Evolutionary conservation across 2,888 invertebrate genomes (phyloP).

Genomic region (Heliothis peltigera): DNA sequence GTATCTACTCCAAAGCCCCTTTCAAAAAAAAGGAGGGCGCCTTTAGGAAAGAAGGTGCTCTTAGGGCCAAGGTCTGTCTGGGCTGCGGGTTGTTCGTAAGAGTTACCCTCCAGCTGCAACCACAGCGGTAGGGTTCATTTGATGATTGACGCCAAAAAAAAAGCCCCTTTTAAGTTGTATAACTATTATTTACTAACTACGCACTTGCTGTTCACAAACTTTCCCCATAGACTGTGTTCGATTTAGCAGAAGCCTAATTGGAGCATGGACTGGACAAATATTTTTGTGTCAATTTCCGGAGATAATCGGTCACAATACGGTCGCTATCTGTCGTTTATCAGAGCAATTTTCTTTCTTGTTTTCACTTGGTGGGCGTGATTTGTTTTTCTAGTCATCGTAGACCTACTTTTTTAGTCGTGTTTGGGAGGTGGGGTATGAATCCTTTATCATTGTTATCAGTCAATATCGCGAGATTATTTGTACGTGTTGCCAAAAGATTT

Average conservation of each 20-base stretch:
- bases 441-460: not conserved
- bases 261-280: not conserved
- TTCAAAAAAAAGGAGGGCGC: too few species aligned
- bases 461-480: not conserved
- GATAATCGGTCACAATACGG: slow-evolving; percentile 24
- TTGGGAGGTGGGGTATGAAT: not conserved
- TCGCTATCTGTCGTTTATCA: slow-evolving; percentile 34
- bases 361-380: slow-evolving; percentile 33
- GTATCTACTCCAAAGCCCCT: not conserved
- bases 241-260: not conserved
- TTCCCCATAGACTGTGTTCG: not conserved
- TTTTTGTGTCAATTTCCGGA: slow-evolving; percentile 8
- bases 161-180: not conserved
- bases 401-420: not conserved
- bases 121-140: too few species aligned
- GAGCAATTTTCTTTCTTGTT: slow-evolving; percentile 20
- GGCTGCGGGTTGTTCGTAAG: too few species aligned
- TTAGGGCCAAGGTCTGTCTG: too few species aligned
- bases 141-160: too few species aligned
- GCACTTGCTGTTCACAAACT: not conserved
- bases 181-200: not conserved
- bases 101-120: too few species aligned
- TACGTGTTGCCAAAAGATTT: not conserved
- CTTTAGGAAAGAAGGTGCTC: too few species aligned
- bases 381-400: slow-evolving; percentile 33